Evolutionary conservation across 2,888 invertebrate genomes (phyloP).

Genomic region (Petrolisthes manimaculis): DNA sequence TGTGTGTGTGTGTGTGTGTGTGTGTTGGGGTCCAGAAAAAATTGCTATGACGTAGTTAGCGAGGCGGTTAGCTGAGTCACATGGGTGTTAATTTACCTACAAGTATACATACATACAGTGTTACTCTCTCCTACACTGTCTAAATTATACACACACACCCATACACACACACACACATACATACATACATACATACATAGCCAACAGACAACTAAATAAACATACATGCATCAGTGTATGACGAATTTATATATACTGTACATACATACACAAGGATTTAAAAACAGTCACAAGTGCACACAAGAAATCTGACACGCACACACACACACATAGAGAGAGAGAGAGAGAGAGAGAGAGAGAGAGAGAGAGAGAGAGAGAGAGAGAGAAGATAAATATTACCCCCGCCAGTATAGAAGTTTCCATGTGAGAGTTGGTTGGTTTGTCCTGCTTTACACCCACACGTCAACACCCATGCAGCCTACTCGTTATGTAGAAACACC

Average conservation of each 20-base stretch:
- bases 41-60: background rate
- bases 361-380: slow-evolving; percentile 1
- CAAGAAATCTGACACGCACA: background rate
- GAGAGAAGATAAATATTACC: background rate
- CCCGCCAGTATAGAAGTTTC: too few relatives aligned
- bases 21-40: background rate
- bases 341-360: slow-evolving; percentile 1
- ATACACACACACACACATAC: background rate
- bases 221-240: background rate
- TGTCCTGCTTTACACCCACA: background rate
- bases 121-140: background rate
- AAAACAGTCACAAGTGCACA: background rate
- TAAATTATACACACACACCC: background rate
- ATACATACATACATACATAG: background rate
- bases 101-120: background rate
- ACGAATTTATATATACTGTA: background rate
- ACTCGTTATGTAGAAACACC: too few relatives aligned
- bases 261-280: background rate
- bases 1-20: too few relatives aligned
- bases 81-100: background rate
- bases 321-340: background rate
- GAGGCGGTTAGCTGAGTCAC: background rate
- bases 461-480: too few relatives aligned
- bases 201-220: too few relatives aligned
- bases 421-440: background rate